phyloP scores from a whole-genome alignment of 2,797 vertebrate genomes.

The Cossypha dichroa region DNA sequence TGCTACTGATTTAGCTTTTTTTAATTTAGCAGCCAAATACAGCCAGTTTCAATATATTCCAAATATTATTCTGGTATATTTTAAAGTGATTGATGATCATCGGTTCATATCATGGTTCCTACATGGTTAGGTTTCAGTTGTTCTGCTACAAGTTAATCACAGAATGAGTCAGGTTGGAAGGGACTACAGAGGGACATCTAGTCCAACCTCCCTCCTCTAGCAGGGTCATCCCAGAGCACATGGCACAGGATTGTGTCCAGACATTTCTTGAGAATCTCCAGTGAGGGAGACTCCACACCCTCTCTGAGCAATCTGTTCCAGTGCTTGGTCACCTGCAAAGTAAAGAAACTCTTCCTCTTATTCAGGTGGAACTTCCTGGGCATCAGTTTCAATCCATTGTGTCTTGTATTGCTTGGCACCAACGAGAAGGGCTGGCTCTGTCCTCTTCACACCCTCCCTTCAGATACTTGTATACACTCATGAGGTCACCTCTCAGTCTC shows the following conservation, averaged over 20 bases:
- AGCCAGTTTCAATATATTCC: neutral
- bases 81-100: neutral
- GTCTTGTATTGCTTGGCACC: neutral
- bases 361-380: neutral
- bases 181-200: neutral
- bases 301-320: neutral
- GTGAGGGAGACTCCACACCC: neutral
- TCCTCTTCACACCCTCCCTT: neutral
- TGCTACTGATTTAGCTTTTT: neutral
- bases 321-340: rapidly evolving
- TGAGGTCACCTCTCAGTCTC: neutral
- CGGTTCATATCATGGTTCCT: neutral
- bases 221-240: neutral
- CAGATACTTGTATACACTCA: neutral
- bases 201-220: neutral
- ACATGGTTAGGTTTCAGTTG: neutral
- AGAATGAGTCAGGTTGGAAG: neutral
- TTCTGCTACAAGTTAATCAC: neutral
- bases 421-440: rapidly evolving
- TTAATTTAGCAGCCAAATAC: neutral
- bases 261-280: neutral
- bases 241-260: neutral
- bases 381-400: neutral
- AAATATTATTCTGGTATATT: neutral
- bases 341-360: neutral